phyloP scores from a whole-genome alignment of 1,140 invertebrate species.

The Cephus cinctus region DNA sequence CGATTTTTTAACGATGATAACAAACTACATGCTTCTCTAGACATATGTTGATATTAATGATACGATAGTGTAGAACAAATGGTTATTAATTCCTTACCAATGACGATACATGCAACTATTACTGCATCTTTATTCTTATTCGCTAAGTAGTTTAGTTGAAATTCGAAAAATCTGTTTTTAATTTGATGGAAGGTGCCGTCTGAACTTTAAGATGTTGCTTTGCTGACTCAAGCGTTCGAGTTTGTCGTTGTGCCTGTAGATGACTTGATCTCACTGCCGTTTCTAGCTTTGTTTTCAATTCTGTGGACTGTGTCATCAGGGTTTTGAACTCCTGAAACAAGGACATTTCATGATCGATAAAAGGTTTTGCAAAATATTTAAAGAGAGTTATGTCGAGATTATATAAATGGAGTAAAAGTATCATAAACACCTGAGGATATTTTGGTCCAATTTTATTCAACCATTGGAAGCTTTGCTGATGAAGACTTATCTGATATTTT shows the following conservation, averaged over 20 bases:
- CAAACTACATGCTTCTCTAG: no score
- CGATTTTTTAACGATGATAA: no score
- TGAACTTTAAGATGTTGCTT: conserved; percentile 60
- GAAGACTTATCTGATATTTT: conserved; percentile 68
- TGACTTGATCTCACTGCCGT: conserved; percentile 78
- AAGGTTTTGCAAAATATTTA: conserved; percentile 1
- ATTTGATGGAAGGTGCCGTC: conserved; percentile 79
- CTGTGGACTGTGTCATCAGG: conserved; percentile 79
- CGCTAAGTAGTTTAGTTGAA: conserved; percentile 74
- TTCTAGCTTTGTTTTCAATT: conserved; percentile 80
- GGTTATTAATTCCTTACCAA: no score
- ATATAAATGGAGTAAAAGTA: no score
- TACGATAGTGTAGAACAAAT: no score
- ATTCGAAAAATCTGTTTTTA: conserved; percentile 96
- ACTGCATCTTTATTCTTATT: no score
- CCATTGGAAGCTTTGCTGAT: conserved; percentile 84
- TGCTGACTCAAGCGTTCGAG: conserved; percentile 50
- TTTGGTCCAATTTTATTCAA: conserved; percentile 89
- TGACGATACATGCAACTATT: no score
- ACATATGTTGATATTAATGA: no score
- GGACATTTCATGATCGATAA: not conserved
- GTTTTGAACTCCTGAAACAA: conserved; percentile 81
- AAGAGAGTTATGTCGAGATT: no score
- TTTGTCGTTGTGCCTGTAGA: conserved; percentile 54
- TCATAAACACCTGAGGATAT: conserved; percentile 72